Base-by-base conservation (phyloP, 2,113 vertebrate genomes). In the Speoplatyrhinus poulsoni region DNA sequence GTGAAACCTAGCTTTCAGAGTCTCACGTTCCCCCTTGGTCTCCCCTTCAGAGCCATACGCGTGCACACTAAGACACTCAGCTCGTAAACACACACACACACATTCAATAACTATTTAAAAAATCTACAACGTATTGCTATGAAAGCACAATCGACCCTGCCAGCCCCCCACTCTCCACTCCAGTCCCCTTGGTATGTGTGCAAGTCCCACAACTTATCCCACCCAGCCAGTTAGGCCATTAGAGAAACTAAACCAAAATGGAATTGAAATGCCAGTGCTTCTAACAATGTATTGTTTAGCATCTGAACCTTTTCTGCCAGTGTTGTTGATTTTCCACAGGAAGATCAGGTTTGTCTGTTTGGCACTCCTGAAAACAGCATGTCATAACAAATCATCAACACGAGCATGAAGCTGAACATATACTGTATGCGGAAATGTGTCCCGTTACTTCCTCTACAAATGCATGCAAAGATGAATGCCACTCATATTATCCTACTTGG, bases 1-100 rank as follows among this genome's bases (percentile, higher is more conserved):
- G 70, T 81, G 77, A 87, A 88, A 84, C 64, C 73, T 58, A 67
- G 73, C 57, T 53, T 75, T 77, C 76, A 52, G 76, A 76, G 84
- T 86, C 70, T 89, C 79, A 79, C 61, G 46, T 87, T 85, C 75
- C 73, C 48, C 5, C 41, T 57, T 41, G 36, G 36, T 62, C 74
- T 49, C 80, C 58, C 67, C 77, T 80, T 57, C 47, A 72, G 72
- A 53, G 63, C 76, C 66, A 69, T 48, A 1, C 50, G 26, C 63
- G 55, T 69, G 59, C 53, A 15, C 60, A 62, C 17, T 3, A 33
- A 52, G 32, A 60, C 57, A 32, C 26, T 56, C 56, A 53, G 36
- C 60, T 49, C 48, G 53, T 69, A 26, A 33, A 55, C 62, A 16
- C 62, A 57, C 55, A 17, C 16, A 17, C 9, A 57, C 9, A 17